Base-by-base conservation (phyloP, 2,113 vertebrate genomes). In the Corapipo altera region DNA sequence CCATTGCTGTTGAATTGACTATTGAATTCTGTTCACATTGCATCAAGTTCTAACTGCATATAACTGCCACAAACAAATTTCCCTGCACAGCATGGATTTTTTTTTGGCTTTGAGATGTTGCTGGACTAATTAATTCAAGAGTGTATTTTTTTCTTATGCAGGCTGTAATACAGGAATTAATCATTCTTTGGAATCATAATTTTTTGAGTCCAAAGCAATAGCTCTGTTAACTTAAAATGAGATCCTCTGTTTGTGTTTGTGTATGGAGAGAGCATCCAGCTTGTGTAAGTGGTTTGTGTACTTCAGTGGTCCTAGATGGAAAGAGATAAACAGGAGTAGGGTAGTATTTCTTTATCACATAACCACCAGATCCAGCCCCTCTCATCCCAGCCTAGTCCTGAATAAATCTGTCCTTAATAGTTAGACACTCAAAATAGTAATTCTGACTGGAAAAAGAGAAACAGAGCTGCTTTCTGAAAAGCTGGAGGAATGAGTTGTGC, bases 141-240 rank as follows among this genome's bases (percentile, higher is more conserved):
- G 48, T 93, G 77, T 94, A 90, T 37, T 72, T 83, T 73, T 85
- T 35, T 27, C 3, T 61, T 91, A 55, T 89, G 92, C 55, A 79
- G 67, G 44, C 93, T 35, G 6, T 64, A 75, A 93, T 67, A 89
- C n/a, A 91, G 78, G 79, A 91, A 95, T 95, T 90, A 82, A 80
- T 86, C 77, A 14, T 78, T 77, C 75, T 93, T 97, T 95, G 30
- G 9, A 89, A 85, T 70, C 3, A 28, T 33, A 59, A 16, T 80
- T 96, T 84, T 97, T 97, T 1, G 0, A 93, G 41, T 73, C 49
- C 35, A 64, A 72, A 89, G n/a, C 79, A 83, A 57, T 94, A 90
- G 33, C 61, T 94, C 24, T 55, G 19, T 84, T 84, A 86, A 65
- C 74, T 62, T 86, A n/a, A 46, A 90, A 61, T 41, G 17, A 71